These are phyloP conservation scores for Aix galericulata DNA, from an alignment of 2,113 vertebrate genomes.

Conservation along the genomic window DNA sequence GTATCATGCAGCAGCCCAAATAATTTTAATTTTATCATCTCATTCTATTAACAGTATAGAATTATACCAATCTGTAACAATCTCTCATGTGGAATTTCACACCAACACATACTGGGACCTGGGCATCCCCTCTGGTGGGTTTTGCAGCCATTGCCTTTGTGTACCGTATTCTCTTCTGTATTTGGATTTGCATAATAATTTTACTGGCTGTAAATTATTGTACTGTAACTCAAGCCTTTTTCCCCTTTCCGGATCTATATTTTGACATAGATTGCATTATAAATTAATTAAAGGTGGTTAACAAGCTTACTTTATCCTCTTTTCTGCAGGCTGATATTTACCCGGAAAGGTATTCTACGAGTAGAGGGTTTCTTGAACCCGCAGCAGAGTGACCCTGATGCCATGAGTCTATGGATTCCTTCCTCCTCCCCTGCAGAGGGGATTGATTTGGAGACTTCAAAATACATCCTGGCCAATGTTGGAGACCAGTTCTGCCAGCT, in stretches of 20 bases:
- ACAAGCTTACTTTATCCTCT: neutral
- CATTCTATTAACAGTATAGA: neutral
- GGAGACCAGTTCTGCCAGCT: conserved; percentile 98
- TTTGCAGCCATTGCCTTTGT: neutral
- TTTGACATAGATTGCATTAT: neutral
- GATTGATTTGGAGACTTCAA: conserved; percentile 96
- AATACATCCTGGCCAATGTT: conserved; percentile 98
- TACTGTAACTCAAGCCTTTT: neutral
- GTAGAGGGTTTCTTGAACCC: conserved; percentile 97
- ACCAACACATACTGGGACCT: neutral
- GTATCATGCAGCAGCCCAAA: neutral
- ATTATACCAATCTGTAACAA: neutral
- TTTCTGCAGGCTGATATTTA: conserved; percentile 89
- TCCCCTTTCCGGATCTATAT: neutral
- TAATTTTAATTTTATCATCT: neutral
- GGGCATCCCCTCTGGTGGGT: neutral
- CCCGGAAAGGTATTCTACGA: conserved; percentile 93
- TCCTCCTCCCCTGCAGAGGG: conserved; percentile 88
- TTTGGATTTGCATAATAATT: neutral
- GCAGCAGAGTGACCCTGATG: conserved; percentile 95
- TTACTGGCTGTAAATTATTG: neutral
- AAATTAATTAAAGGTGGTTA: neutral
- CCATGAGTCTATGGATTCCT: conserved; percentile 97
- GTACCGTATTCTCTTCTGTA: neutral
- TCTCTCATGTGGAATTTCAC: neutral